Evolutionary conservation across 2,888 invertebrate genomes (phyloP).

Genomic region (Tiphia femorata): DNA sequence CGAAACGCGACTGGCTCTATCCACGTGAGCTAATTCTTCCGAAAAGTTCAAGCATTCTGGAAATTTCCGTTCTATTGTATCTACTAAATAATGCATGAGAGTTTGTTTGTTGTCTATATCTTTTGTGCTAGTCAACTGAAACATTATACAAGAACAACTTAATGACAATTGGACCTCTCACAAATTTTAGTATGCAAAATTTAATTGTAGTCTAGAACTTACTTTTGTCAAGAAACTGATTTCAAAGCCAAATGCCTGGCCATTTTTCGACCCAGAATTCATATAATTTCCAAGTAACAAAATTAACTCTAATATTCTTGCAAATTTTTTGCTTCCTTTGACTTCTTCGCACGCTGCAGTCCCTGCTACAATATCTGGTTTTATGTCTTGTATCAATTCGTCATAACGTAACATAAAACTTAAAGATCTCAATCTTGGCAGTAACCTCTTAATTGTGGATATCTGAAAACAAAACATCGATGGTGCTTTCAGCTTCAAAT

Average conservation of each 20-base stretch:
- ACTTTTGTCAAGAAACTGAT: constrained; percentile 96
- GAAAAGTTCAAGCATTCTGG: constrained; percentile 86
- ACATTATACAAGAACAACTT: constrained; percentile 3
- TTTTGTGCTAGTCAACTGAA: constrained; percentile 87
- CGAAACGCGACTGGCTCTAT: constrained; percentile 88
- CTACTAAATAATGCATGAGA: constrained; percentile 90
- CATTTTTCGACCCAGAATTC: constrained; percentile 95
- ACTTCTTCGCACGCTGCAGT: constrained; percentile 97
- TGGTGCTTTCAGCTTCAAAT: too few relatives aligned
- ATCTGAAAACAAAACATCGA: constrained; percentile 70
- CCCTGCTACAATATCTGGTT: constrained; percentile 94
- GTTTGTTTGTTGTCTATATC: constrained; percentile 94
- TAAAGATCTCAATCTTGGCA: constrained; percentile 88
- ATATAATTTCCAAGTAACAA: constrained; percentile 95
- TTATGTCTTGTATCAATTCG: constrained; percentile 89
- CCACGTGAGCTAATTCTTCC: constrained; percentile 92
- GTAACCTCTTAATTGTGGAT: constrained; percentile 88
- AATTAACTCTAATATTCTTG: constrained; percentile 89
- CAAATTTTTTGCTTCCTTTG: constrained; percentile 89
- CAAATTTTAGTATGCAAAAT: neutral
- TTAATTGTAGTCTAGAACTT: constrained; percentile 28
- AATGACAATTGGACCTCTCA: constrained; percentile 10
- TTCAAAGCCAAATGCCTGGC: constrained; percentile 95
- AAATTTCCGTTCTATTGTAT: constrained; percentile 89
- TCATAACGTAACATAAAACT: constrained; percentile 90